Base-by-base conservation (phyloP, 2,113 vertebrate species). In the Proterorhinus semilunaris region DNA sequence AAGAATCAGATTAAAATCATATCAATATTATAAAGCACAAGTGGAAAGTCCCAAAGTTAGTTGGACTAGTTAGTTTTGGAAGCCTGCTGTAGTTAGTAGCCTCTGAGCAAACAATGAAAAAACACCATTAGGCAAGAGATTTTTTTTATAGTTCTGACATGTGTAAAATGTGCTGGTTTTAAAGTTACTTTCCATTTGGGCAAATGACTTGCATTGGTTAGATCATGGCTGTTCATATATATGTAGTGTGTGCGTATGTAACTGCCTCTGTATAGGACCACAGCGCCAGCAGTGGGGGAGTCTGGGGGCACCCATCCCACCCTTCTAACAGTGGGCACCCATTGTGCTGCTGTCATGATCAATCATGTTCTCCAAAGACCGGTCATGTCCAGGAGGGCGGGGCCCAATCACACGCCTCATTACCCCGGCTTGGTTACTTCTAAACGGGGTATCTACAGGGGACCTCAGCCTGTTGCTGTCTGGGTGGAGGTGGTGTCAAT, bases 401-500 rank as follows among this genome's bases (percentile, higher is more conserved):
- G 83, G 84, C 88, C 88, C 88, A 90, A 93, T 94, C 92, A 93
- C 87, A 91, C 85, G 91, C 89, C 91, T 92, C 93, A 93, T 93
- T 92, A 93, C 77, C 86, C 91, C 84, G 80, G 92, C 92, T 93
- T 94, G 92, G 91, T 90, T 88, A 89, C 91, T 92, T 90, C 81
- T 83, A 75, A 88, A 64, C 62, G 36, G 74, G 80, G 79, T 72
- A 48, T 74, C 90, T 87, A 81, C 84, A 74, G 84, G 90, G 87
- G 86, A 91, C 85, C 75, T 84, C 83, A 58, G 86, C 86, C 89
- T 91, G 89, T 90, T 91, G 89, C 90, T 83, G 86, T 86, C 85
- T 88, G 85, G 69, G 64, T 71, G 43, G 66, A 77, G 72, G 42
- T 61, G 81, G 66, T 69, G 63, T 15, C 57, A 48, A 42, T 46